Conservation (phyloP, 2,797 vertebrate species). For the Bradypodion pumilum region DNA sequence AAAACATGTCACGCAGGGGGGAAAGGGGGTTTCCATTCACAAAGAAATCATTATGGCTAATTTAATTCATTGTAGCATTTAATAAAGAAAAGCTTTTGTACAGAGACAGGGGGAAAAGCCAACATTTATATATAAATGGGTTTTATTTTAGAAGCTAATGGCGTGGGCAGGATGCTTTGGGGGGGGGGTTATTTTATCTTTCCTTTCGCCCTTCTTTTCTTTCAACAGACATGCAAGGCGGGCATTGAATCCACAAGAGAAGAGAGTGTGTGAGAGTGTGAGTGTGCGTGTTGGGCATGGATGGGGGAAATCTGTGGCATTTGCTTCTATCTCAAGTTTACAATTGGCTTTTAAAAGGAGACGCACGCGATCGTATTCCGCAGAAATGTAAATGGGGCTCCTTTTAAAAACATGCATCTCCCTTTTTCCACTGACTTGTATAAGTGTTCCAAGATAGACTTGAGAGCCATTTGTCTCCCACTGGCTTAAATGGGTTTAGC, state of each 20-base stretch:
- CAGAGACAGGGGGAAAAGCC: conserved; percentile 81
- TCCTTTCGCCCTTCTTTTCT: conserved; percentile 65
- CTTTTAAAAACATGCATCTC: conserved; percentile 50
- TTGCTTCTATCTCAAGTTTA: conserved; percentile 73
- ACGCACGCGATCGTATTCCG: conserved; percentile 65
- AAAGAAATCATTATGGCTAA: conserved; percentile 84
- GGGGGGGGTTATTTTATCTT: conserved; percentile 72
- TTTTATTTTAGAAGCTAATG: conserved; percentile 82
- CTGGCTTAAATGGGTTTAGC: conserved; percentile 22
- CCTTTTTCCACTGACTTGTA: conserved; percentile 55
- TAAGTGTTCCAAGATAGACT: conserved; percentile 54
- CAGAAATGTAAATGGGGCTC: conserved; percentile 66
- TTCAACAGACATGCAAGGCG: conserved; percentile 67
- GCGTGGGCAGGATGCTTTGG: conserved; percentile 76
- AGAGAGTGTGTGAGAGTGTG: too few relatives aligned
- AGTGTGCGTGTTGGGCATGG: too few relatives aligned
- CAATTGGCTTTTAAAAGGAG: conserved; percentile 65
- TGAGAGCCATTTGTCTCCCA: conserved; percentile 17
- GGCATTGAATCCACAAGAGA: conserved; percentile 68
- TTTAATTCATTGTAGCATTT: conserved; percentile 84
- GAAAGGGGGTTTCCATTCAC: conserved; percentile 80
- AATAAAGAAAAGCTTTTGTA: conserved; percentile 84
- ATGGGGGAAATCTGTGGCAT: conserved; percentile 40
- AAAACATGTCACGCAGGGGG: conserved; percentile 77
- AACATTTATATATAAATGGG: conserved; percentile 83